Evolutionary conservation across 1,140 invertebrate genomes (phyloP).

Genomic region (Fopius arisanus): DNA sequence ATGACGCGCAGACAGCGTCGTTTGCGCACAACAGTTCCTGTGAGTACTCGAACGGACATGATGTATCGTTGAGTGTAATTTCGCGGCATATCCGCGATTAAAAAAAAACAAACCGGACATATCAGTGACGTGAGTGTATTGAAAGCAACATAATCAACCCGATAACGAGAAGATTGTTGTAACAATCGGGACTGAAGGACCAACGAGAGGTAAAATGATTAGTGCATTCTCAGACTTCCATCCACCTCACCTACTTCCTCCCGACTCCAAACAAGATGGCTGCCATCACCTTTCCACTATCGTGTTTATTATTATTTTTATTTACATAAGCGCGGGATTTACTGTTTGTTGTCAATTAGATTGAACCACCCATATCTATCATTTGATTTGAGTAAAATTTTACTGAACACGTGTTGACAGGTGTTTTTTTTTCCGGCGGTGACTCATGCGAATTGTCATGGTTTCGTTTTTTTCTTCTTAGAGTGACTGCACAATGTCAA

Average conservation of each 20-base stretch:
- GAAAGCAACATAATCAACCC: not conserved
- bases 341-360: not conserved
- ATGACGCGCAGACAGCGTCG: slow-evolving; percentile 1
- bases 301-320: slow-evolving; percentile 33
- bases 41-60: not conserved
- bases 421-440: too few species aligned
- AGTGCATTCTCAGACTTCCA: not conserved
- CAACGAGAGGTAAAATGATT: not conserved
- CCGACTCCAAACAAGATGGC: slow-evolving; percentile 33
- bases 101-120: not conserved
- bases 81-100: slow-evolving; percentile 3
- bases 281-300: slow-evolving; percentile 16
- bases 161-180: not conserved
- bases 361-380: not conserved
- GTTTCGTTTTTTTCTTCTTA: too few species aligned
- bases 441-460: too few species aligned
- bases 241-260: slow-evolving; percentile 11
- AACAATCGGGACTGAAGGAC: not conserved
- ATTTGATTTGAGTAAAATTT: not conserved
- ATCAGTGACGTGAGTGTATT: not conserved
- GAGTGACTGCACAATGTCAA: slow-evolving; percentile 53
- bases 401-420: not conserved
- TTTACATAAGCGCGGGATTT: slow-evolving; percentile 19
- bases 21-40: slow-evolving; percentile 6
- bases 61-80: slow-evolving; percentile 15